Conservation (phyloP, 2,797 vertebrate genomes). For the Simalia tracyae region DNA sequence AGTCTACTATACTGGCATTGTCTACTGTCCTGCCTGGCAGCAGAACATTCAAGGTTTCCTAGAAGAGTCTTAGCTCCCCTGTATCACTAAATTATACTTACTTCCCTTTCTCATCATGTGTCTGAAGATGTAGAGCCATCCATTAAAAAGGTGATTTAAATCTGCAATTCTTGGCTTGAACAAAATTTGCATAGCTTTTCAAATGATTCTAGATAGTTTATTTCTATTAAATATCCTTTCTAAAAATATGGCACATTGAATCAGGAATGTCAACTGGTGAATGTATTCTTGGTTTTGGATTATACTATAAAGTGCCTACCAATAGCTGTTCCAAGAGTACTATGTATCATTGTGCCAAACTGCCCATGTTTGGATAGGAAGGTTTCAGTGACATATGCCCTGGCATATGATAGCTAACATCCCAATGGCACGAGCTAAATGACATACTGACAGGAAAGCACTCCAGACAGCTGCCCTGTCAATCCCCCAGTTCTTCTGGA, state of each 20-base stretch:
- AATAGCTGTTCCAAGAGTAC: not conserved
- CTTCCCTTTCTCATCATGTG: not conserved
- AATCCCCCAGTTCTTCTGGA: conserved; percentile 34
- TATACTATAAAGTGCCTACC: not conserved
- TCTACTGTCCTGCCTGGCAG: not conserved
- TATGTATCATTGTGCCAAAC: not conserved
- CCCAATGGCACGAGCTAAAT: conserved; percentile 46
- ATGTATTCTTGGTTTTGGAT: not conserved
- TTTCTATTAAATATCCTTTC: not conserved
- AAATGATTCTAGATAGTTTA: not conserved
- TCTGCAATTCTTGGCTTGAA: not conserved
- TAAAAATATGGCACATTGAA: not conserved
- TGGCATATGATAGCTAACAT: conserved; percentile 58
- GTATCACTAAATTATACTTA: not conserved
- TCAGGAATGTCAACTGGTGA: not conserved
- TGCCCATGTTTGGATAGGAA: conserved; percentile 64
- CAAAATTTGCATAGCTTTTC: not conserved
- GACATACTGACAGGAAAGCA: conserved; percentile 34
- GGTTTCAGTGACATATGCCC: conserved; percentile 40
- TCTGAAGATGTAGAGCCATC: not conserved
- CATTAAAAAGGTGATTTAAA: not conserved
- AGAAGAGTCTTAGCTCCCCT: not conserved
- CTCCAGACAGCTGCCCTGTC: conserved; percentile 49
- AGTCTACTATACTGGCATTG: not conserved
- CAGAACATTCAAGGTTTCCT: not conserved